A percentile compares a stretch with the other conserved stretches of the same genome.
These are phyloP conservation scores for Suncus etruscus DNA, from an alignment of 2,113 vertebrate species.

Conservation along the genomic window DNA sequence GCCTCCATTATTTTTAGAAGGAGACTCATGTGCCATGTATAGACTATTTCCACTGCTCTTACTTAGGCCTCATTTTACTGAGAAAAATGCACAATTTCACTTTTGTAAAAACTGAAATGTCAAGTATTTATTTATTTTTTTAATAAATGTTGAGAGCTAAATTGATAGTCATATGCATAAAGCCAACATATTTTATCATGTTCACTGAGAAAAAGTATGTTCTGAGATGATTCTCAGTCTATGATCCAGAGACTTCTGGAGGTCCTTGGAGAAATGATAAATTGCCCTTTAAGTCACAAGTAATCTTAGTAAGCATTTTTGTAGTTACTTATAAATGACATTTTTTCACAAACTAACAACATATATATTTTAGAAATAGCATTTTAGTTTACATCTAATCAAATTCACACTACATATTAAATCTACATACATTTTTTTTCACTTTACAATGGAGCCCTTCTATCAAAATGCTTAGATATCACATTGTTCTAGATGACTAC, in stretches of 20 bases:
- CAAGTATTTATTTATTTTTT: neutral
- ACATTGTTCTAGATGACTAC: neutral
- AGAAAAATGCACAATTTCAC: neutral
- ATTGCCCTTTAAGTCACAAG: neutral
- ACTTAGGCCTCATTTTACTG: neutral
- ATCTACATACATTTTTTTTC: neutral
- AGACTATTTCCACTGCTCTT: neutral
- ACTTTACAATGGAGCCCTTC: neutral
- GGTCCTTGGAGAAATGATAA: neutral
- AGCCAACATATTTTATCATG: neutral
- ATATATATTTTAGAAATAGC: neutral
- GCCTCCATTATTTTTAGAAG: neutral
- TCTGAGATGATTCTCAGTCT: neutral
- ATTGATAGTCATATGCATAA: neutral
- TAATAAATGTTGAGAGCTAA: neutral
- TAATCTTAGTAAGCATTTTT: neutral
- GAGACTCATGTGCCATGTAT: neutral
- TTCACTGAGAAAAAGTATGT: neutral
- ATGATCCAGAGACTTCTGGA: neutral
- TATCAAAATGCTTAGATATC: neutral
- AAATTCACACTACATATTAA: neutral
- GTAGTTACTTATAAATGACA: neutral
- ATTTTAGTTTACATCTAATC: neutral
- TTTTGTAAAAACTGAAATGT: neutral
- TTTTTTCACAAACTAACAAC: neutral